phyloP scores from a whole-genome alignment of 2,797 vertebrate species.

The Aphelocoma californica region DNA sequence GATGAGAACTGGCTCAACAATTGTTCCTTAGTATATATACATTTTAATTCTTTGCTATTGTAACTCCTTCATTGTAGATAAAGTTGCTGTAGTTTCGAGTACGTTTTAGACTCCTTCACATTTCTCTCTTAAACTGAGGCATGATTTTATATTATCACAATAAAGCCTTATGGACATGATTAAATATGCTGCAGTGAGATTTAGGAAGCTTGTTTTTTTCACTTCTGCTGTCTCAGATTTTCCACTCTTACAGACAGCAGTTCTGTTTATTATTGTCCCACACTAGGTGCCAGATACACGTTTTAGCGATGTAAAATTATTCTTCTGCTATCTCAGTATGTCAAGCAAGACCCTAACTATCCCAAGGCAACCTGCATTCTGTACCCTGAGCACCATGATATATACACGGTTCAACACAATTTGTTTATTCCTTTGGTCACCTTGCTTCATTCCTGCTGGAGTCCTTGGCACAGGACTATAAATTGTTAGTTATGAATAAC shows the following conservation, averaged over 20 bases:
- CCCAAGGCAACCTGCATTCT: neutral
- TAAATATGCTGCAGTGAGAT: neutral
- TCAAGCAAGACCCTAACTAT: neutral
- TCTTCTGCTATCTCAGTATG: neutral
- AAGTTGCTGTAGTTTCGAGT: neutral
- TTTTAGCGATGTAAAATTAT: neutral
- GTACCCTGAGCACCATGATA: neutral
- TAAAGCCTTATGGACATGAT: neutral
- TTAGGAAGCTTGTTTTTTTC: neutral
- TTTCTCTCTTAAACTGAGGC: neutral
- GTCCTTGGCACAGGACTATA: neutral
- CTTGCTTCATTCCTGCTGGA: constrained; percentile 1
- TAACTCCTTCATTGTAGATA: neutral
- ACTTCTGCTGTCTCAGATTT: neutral
- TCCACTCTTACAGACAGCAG: neutral
- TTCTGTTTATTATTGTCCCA: neutral
- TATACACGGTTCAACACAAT: neutral
- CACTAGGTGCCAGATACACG: neutral
- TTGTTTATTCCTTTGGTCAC: constrained; percentile 23
- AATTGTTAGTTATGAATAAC: neutral
- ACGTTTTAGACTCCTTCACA: neutral
- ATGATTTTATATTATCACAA: neutral
- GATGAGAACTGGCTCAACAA: neutral
- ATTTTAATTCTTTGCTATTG: neutral
- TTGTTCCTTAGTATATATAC: neutral